These are phyloP conservation scores for Drosophila bocki DNA, from an alignment of 1,140 invertebrate genomes.

Conservation along the genomic window DNA sequence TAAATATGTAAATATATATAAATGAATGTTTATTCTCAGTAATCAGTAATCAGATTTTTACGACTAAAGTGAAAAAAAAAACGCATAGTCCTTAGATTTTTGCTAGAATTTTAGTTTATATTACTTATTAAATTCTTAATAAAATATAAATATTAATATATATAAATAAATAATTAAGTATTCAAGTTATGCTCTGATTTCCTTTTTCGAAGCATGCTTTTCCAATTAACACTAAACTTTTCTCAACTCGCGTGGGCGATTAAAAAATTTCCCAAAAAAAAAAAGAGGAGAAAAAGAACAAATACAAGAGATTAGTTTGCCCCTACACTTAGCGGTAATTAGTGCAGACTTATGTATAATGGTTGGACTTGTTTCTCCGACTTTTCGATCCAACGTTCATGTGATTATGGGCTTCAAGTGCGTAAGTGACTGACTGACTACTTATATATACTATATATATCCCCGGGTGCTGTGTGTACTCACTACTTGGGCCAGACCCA, in stretches of 20 bases:
- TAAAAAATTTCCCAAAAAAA: constrained; percentile 5
- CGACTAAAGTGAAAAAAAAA: too few species aligned
- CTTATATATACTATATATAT: constrained; percentile 6
- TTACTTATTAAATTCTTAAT: too few species aligned
- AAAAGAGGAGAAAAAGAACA: too few species aligned
- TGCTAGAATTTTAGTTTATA: too few species aligned
- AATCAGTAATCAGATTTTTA: background rate
- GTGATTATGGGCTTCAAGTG: constrained; percentile 27
- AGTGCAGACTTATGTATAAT: constrained; percentile 20
- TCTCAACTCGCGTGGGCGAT: constrained; percentile 1
- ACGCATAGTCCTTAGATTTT: too few species aligned
- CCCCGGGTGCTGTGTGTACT: background rate
- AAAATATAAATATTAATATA: too few species aligned
- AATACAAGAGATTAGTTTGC: constrained; percentile 5
- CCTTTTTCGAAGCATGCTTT: background rate
- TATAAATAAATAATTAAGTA: background rate
- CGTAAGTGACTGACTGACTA: constrained; percentile 26
- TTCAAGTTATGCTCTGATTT: constrained; percentile 5
- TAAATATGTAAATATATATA: background rate
- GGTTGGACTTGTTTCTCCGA: constrained; percentile 12
- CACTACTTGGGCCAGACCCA: constrained; percentile 1
- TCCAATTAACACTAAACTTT: constrained; percentile 21
- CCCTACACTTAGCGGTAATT: constrained; percentile 16
- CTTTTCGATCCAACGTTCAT: constrained; percentile 10
- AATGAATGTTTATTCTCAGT: background rate